Evolutionary conservation across 2,113 vertebrate genomes (phyloP), one percentile per base, ranked within the genome.

Genomic region (Pyxicephalus adspersus): DNA sequence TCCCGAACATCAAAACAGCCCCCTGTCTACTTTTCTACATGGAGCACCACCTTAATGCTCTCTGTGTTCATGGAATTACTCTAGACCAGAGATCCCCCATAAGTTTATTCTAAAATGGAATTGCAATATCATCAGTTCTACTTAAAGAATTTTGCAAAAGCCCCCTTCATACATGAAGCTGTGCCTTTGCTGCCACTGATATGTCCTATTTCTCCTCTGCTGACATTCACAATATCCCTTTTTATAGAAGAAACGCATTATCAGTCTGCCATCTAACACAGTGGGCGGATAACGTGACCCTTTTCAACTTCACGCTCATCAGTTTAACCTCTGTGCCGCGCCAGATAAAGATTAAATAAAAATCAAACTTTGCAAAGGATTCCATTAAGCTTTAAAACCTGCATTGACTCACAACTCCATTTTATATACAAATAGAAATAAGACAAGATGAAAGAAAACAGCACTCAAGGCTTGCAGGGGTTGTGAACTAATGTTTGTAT

Each of bases 201-300:
- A 60, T 51, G 38, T 68, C 65, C 54, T 67, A 79, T 70, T 70
- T 70, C 31, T 61, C 54, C 22, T 54, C 60, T 79, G 54, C 57
- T 60, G 66, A 68, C 65, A 67, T 60, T 79, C 77, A 79, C 52
- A 70, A 70, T 60, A 38, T 54, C 54, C 20, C 45, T 65, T 64
- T 58, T 68, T 79, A 79, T 79, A 23, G 60, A 57, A 79, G 77
- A 61, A 54, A 58, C 77, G 50, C 54, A 70, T 70, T 79, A 79
- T 79, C 77, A 79, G 77, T 70, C 65, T 67, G 54, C 31, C 54
- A 79, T 79, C 77, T 79, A 61, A 72, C 66, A 63, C 18, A 45
- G 78, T 61, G 57, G 58, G 78, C 50, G 78, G 78, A 64, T 80
- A 38, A 72, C 63, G 45, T 23, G 22, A 81, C 64, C 58, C 67